Conservation (phyloP, 1,140 invertebrate species). For the Ostrea denselamellosa region DNA sequence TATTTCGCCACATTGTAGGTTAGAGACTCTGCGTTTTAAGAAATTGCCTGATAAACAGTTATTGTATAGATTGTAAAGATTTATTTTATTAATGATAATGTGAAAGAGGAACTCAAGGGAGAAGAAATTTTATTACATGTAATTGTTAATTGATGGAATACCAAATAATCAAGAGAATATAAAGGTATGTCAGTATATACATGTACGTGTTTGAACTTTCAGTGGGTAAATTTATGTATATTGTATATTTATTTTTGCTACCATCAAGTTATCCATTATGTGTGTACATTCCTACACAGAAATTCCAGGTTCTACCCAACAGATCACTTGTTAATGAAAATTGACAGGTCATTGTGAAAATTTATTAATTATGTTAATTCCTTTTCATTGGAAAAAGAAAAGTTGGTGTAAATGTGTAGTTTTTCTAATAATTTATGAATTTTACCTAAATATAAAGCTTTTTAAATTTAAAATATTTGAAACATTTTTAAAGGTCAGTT, state of each 20-base stretch:
- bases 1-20: too few species aligned
- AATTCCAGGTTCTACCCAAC: background rate
- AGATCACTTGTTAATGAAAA: background rate
- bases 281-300: background rate
- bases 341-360: too few species aligned
- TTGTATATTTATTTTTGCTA: background rate
- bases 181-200: background rate
- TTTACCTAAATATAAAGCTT: too few species aligned
- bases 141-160: background rate
- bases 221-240: background rate
- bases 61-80: too few species aligned
- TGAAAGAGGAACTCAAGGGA: background rate
- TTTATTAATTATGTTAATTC: too few species aligned
- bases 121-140: background rate
- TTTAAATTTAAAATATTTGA: too few species aligned
- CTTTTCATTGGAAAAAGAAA: too few species aligned
- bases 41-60: too few species aligned
- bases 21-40: too few species aligned
- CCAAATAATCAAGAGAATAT: slow-evolving; percentile 6
- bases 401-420: too few species aligned
- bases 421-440: too few species aligned
- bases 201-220: background rate
- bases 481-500: too few species aligned
- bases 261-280: background rate
- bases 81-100: background rate